phyloP scores from a whole-genome alignment of 2,113 vertebrate species.

The Hemichromis elongatus region DNA sequence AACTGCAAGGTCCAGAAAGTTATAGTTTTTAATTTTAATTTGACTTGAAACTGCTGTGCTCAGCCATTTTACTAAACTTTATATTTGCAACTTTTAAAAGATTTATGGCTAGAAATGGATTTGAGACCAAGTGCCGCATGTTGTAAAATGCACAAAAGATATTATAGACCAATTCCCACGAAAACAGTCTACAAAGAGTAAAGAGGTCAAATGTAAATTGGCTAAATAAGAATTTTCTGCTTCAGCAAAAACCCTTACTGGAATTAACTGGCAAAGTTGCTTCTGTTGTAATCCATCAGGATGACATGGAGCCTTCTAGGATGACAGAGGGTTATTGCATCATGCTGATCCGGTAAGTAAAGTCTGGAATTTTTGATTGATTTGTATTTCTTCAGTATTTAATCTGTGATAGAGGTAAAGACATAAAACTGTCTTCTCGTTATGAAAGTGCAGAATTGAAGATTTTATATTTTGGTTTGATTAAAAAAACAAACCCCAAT shows the following conservation, averaged over 20 bases:
- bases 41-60: background rate
- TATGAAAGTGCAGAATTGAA: background rate
- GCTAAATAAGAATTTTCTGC: background rate
- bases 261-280: background rate
- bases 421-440: background rate
- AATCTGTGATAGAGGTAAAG: background rate
- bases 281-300: constrained; percentile 16
- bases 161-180: background rate
- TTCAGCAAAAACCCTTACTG: background rate
- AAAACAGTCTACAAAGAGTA: background rate
- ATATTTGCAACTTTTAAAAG: background rate
- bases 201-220: background rate
- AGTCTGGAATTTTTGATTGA: background rate
- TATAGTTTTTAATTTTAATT: background rate
- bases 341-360: background rate
- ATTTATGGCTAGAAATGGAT: background rate
- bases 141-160: background rate
- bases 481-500: background rate
- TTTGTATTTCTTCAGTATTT: background rate
- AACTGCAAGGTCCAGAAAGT: background rate
- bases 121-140: background rate
- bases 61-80: background rate
- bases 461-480: background rate
- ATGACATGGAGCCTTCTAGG: constrained; percentile 6
- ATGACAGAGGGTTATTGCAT: constrained; percentile 7